phyloP scores from a whole-genome alignment of 2,888 invertebrate genomes.

The Silvanus unidentatus region DNA sequence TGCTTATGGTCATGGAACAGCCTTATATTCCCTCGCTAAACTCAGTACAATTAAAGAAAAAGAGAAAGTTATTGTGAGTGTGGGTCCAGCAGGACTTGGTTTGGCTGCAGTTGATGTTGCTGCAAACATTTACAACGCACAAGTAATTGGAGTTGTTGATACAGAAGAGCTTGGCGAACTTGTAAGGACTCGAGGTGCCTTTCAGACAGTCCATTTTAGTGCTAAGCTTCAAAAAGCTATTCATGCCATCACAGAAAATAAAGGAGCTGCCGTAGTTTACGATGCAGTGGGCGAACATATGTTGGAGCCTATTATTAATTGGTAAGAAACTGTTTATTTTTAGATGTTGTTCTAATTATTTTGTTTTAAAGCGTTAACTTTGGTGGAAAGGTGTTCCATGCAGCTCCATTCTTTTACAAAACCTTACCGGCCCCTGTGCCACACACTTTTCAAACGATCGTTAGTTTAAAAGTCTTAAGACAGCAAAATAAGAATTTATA shows the following conservation, averaged over 20 bases:
- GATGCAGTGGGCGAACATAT: conserved; percentile 60
- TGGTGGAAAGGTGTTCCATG: conserved; percentile 48
- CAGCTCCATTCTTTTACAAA: conserved; percentile 30
- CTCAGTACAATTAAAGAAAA: conserved; percentile 48
- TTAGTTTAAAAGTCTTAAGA: conserved; percentile 38
- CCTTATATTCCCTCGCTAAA: conserved; percentile 57
- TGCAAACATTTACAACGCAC: conserved; percentile 59
- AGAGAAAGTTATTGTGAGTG: conserved; percentile 58
- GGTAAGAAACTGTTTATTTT: conserved; percentile 44
- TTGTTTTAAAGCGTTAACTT: conserved; percentile 48
- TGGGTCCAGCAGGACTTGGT: conserved; percentile 58
- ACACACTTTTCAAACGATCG: conserved; percentile 34
- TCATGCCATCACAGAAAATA: conserved; percentile 52
- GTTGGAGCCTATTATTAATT: conserved; percentile 52
- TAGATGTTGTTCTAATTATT: neutral
- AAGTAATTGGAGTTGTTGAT: conserved; percentile 60
- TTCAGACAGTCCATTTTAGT: conserved; percentile 56
- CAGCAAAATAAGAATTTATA: conserved; percentile 52
- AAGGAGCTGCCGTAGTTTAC: conserved; percentile 59
- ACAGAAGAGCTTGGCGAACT: conserved; percentile 55
- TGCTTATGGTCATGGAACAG: conserved; percentile 58
- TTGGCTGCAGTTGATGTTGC: conserved; percentile 65
- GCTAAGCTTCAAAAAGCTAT: conserved; percentile 52
- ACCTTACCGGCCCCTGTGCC: conserved; percentile 34
- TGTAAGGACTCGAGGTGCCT: conserved; percentile 58